Conservation (phyloP, 2,113 vertebrate genomes). For the Pristiophorus japonicus region DNA sequence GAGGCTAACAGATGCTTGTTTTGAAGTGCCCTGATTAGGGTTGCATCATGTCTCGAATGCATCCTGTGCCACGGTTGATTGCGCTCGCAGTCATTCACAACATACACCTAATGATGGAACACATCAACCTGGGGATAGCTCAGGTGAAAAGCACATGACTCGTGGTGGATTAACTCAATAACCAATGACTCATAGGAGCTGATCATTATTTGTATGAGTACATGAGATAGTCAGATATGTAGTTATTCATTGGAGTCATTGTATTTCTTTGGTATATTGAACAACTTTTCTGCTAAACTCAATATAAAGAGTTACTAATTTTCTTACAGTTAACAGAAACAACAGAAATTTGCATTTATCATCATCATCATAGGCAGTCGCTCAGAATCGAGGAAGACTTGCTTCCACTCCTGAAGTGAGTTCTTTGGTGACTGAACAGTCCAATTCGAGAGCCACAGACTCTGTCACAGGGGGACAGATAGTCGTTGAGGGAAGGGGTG, state of each 20-base stretch:
- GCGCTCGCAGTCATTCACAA: not conserved
- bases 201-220: not conserved
- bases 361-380: too few relatives aligned
- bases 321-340: too few relatives aligned
- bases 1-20: not conserved
- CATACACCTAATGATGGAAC: not conserved
- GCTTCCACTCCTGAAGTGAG: too few relatives aligned
- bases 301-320: not conserved
- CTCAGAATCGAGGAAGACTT: too few relatives aligned
- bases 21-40: not conserved
- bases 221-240: not conserved
- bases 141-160: not conserved
- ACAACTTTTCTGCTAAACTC: not conserved
- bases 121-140: not conserved
- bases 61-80: not conserved
- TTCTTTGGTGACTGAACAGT: too few relatives aligned
- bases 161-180: not conserved
- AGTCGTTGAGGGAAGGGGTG: too few relatives aligned
- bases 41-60: not conserved
- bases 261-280: not conserved
- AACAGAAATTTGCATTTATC: too few relatives aligned
- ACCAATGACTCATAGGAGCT: slow-evolving; percentile 11
- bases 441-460: too few relatives aligned
- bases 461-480: too few relatives aligned
- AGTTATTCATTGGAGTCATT: not conserved